These are phyloP conservation scores for Ispidina lecontei DNA, from an alignment of 2,797 vertebrate species.

Conservation along the genomic window DNA sequence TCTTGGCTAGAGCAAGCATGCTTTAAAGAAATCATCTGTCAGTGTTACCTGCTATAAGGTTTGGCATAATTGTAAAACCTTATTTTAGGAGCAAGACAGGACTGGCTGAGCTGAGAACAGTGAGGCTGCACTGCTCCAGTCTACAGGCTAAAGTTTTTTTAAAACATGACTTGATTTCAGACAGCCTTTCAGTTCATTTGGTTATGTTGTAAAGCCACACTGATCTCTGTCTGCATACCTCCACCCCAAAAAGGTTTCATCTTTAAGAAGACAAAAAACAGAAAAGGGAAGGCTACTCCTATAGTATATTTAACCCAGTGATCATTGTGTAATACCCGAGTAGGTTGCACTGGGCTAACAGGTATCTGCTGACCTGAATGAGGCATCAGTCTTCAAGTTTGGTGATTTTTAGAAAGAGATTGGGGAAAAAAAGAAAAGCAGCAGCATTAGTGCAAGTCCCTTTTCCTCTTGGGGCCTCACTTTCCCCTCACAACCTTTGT, in stretches of 20 bases:
- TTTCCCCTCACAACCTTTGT: constrained; percentile 69
- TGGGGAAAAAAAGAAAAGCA: neutral
- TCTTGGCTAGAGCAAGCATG: neutral
- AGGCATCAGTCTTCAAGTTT: neutral
- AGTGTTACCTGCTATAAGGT: neutral
- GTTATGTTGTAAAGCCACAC: neutral
- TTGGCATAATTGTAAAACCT: neutral
- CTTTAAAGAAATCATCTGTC: neutral
- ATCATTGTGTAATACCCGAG: neutral
- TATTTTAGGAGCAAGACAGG: neutral
- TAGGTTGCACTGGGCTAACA: neutral
- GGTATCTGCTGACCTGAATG: neutral
- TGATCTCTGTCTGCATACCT: neutral
- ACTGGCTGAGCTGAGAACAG: neutral
- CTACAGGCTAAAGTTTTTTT: neutral
- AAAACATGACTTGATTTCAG: neutral
- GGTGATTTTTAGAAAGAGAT: neutral
- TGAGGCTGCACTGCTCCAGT: neutral
- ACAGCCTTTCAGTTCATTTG: neutral
- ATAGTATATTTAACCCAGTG: neutral
- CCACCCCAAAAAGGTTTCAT: neutral
- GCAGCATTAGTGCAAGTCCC: neutral
- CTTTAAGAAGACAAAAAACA: neutral
- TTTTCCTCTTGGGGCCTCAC: constrained; percentile 49
- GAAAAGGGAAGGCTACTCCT: neutral